phyloP scores from a whole-genome alignment of 92 coral and sea anemone genomes.

The Chrysogorgia sp. region DNA sequence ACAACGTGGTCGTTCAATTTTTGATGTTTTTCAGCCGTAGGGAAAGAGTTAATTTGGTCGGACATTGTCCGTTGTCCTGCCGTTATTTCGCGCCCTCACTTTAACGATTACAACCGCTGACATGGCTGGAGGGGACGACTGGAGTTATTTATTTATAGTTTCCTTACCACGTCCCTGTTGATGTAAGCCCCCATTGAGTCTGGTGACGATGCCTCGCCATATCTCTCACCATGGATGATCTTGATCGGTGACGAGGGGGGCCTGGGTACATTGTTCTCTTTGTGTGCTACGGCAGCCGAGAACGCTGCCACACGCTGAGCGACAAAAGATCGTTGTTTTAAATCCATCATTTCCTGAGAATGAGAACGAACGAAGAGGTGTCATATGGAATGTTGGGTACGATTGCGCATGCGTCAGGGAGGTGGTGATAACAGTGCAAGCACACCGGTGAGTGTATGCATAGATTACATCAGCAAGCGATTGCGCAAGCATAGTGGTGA shows the following conservation, averaged over 20 bases:
- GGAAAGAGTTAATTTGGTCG: too few relatives aligned
- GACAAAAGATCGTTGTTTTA: slow-evolving; percentile 86
- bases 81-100: too few relatives aligned
- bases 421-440: background rate
- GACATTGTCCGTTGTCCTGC: too few relatives aligned
- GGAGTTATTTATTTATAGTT: background rate
- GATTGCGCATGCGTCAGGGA: slow-evolving; percentile 7
- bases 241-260: slow-evolving; percentile 33
- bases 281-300: slow-evolving; percentile 67
- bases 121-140: background rate
- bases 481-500: too few relatives aligned
- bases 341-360: slow-evolving; percentile 74
- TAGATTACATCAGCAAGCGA: too few relatives aligned
- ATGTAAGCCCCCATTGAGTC: slow-evolving; percentile 84
- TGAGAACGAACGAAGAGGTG: slow-evolving; percentile 13
- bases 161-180: slow-evolving; percentile 93
- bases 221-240: slow-evolving; percentile 57
- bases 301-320: slow-evolving; percentile 98
- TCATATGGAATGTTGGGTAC: slow-evolving; percentile 17
- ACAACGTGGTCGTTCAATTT: too few relatives aligned
- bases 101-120: too few relatives aligned
- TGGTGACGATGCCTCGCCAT: slow-evolving; percentile 75
- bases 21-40: too few relatives aligned
- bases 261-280: slow-evolving; percentile 31
- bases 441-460: too few relatives aligned